phyloP scores from a whole-genome alignment of 2,113 vertebrate genomes.

The Okapia johnstoni region DNA sequence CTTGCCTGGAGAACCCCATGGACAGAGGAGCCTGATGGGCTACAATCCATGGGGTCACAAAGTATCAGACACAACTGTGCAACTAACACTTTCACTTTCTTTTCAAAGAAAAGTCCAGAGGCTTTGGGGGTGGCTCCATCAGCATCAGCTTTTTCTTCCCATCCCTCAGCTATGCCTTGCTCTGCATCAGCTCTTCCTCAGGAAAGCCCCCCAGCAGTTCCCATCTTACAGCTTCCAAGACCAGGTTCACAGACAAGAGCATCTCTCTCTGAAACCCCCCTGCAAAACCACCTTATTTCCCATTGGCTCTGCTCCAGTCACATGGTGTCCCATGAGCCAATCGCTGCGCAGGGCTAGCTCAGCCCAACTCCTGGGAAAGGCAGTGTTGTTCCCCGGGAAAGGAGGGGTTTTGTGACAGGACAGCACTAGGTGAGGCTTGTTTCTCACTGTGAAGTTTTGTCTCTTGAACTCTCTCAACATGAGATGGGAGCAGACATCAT shows the following conservation, averaged over 20 bases:
- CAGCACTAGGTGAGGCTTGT: neutral
- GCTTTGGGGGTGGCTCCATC: neutral
- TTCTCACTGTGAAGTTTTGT: accelerated
- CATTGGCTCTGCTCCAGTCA: neutral
- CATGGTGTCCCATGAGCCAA: neutral
- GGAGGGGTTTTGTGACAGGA: accelerated
- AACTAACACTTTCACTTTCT: neutral
- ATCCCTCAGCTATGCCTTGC: neutral
- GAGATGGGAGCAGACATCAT: neutral
- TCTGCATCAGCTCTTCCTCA: neutral
- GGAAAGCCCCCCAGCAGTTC: neutral
- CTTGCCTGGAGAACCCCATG: neutral
- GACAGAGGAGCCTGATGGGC: neutral
- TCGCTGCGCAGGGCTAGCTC: neutral
- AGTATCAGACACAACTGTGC: neutral
- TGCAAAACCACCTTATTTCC: accelerated
- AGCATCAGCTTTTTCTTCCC: neutral
- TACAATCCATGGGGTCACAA: neutral
- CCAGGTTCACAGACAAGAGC: accelerated
- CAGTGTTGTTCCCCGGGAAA: accelerated
- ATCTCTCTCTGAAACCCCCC: neutral
- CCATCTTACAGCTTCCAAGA: neutral
- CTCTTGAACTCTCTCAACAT: neutral
- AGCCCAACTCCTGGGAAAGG: accelerated
- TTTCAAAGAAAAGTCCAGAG: neutral